Percentiles rank a stretch among this genome's conserved stretches.
These are phyloP conservation scores for Colletes latitarsis DNA, from an alignment of 1,140 invertebrate genomes.

Conservation along the genomic window DNA sequence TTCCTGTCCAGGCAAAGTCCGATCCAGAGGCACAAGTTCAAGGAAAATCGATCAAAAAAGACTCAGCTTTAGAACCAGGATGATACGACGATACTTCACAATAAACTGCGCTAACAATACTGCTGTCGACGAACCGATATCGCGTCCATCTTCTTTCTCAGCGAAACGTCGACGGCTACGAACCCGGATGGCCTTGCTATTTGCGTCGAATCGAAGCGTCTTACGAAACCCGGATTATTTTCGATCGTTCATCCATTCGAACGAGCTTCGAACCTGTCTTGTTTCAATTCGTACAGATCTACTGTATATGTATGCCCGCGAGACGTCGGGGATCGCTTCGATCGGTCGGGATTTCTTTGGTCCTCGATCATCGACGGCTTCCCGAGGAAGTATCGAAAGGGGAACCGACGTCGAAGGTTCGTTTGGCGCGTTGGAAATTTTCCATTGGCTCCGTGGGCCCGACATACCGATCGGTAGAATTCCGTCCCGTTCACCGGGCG, in stretches of 20 bases:
- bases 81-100: too few species aligned
- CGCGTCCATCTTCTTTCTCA: constrained; percentile 11
- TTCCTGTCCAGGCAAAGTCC: too few species aligned
- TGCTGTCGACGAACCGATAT: neutral
- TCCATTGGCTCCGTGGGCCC: neutral
- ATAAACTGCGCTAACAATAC: too few species aligned
- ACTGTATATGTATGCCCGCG: too few species aligned
- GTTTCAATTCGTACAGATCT: neutral
- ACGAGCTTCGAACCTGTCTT: constrained; percentile 33
- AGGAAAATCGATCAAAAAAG: too few species aligned
- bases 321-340: neutral
- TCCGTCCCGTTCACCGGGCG: constrained; percentile 19
- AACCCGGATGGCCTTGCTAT: constrained; percentile 70
- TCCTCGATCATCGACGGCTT: too few species aligned
- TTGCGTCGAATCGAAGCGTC: constrained; percentile 68
- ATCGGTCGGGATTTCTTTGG: neutral
- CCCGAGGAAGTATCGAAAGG: too few species aligned
- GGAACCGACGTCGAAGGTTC: too few species aligned
- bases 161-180: constrained; percentile 62
- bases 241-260: constrained; percentile 43
- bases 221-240: constrained; percentile 70
- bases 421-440: constrained; percentile 7
- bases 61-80: too few species aligned
- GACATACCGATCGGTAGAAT: neutral
- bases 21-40: too few species aligned